A percentile compares a stretch with the other conserved stretches of the same genome.
Evolutionary conservation across 2,797 vertebrate species (phyloP).

Genomic region (Rhinatrema bivittatum): DNA sequence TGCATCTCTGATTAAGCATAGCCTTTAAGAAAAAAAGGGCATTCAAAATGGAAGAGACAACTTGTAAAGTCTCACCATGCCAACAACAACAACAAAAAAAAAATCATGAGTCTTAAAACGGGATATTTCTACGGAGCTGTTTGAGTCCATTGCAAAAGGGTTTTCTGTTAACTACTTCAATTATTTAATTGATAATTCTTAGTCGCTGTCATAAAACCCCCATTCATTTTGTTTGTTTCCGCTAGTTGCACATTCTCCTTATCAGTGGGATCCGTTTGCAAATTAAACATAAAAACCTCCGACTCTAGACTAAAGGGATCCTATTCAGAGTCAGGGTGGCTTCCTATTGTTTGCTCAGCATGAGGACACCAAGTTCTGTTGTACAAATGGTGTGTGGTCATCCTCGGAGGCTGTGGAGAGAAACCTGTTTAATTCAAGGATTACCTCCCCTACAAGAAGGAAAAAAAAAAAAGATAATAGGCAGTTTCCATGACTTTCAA

Average conservation of each 20-base stretch:
- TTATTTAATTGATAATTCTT: constrained; percentile 89
- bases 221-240: constrained; percentile 80
- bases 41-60: constrained; percentile 30
- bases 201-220: constrained; percentile 82
- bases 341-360: constrained; percentile 97
- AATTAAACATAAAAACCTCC: constrained; percentile 94
- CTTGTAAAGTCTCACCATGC: too few species aligned
- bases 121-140: too few species aligned
- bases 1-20: constrained; percentile 46
- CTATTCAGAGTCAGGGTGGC: constrained; percentile 98
- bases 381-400: constrained; percentile 93
- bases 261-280: constrained; percentile 97
- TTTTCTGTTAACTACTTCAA: constrained; percentile 70
- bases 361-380: constrained; percentile 91
- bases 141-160: constrained; percentile 52
- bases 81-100: too few species aligned
- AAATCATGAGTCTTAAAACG: too few species aligned
- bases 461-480: constrained; percentile 98
- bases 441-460: constrained; percentile 92
- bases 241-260: constrained; percentile 89
- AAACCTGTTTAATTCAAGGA: constrained; percentile 99
- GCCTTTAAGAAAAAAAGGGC: constrained; percentile 25
- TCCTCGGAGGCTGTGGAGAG: constrained; percentile 73
- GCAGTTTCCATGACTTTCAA: constrained; percentile 99
- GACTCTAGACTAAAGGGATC: constrained; percentile 75